Conservation (phyloP, 1,140 invertebrate genomes). For the Drosophila tani region DNA sequence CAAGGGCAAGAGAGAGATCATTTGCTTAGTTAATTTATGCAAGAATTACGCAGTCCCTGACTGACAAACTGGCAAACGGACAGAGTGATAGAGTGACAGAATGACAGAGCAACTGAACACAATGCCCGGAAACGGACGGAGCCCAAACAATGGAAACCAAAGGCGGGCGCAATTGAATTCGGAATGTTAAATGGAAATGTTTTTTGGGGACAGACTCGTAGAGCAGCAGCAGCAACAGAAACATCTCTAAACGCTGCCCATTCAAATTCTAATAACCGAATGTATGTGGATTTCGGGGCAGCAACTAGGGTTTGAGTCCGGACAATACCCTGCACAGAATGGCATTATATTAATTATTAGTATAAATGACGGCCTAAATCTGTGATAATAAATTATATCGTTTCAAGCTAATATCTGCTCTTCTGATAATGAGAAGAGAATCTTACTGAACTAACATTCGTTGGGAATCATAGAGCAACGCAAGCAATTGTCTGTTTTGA, state of each 20-base stretch:
- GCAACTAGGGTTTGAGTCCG: neutral
- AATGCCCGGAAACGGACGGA: conserved; percentile 70
- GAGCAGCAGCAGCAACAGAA: conserved; percentile 13
- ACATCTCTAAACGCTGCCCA: conserved; percentile 34
- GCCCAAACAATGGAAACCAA: conserved; percentile 55
- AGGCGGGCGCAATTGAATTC: conserved; percentile 40
- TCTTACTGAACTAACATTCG: no score
- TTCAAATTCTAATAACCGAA: conserved; percentile 51
- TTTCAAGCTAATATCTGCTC: no score
- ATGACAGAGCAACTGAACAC: conserved; percentile 9
- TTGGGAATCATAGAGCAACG: no score
- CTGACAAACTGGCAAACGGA: conserved; percentile 2
- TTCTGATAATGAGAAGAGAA: no score
- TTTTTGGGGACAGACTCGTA: conserved; percentile 15
- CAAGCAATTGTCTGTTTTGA: no score
- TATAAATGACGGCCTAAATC: neutral
- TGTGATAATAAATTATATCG: no score
- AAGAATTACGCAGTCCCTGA: conserved; percentile 63
- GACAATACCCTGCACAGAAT: conserved; percentile 2
- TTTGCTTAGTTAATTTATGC: conserved; percentile 64
- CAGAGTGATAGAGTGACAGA: conserved; percentile 6
- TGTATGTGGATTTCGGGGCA: neutral
- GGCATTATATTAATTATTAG: neutral
- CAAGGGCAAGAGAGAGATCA: conserved; percentile 6
- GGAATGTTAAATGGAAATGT: conserved; percentile 45